Evolutionary conservation across 64 coral and sea anemone genomes (phyloP), one percentile per base, ranked within the genome.

Genomic region (Montipora foliosa): DNA sequence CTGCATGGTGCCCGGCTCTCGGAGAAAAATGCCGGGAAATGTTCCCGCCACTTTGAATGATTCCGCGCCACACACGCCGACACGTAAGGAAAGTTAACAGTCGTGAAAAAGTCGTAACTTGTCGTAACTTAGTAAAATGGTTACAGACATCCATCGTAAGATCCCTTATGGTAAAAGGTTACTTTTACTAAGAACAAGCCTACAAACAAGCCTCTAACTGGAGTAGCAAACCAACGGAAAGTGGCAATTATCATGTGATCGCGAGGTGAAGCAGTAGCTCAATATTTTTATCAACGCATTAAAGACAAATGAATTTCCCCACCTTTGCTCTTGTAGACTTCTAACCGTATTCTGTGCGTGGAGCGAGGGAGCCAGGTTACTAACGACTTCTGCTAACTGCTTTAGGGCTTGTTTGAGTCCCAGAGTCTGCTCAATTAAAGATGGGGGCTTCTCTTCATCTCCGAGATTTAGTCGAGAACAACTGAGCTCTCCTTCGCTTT

Each of bases 291-390:
- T 37, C 37, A 37, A 55, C 52, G 52, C 10, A 10, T 7, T 55
- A 55, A 37, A 37, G 37, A 37, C 37, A 37, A 37, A 37, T 37
- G 52, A 7, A 55, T 55, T 55, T 55, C 52, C 52, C 16, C 6
- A 96, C 95, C 88, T 96, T 78, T 94, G 76, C 72, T 97, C 46
- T 53, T 89, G 66, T 72, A 97, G 82, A 64, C 83, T 78, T 53
- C 14, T 61, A 48, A 97, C 87, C 8, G 48, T 88, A 10, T 75
- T 72, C 47, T 78, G 45, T 9, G 83, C 69, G 37, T 94, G 81
- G 12, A 73, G 14, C 74, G 89, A 62, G 47, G 89, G 81, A 21
- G 82, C 46, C 75, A 89, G 83, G 47, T 75, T 89, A 84, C 75
- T 74, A 47, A 83, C 89, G 67, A 94, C 85, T 60, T 88, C 76